phyloP scores from a whole-genome alignment of 2,113 vertebrate species.

The Rutilus rutilus region DNA sequence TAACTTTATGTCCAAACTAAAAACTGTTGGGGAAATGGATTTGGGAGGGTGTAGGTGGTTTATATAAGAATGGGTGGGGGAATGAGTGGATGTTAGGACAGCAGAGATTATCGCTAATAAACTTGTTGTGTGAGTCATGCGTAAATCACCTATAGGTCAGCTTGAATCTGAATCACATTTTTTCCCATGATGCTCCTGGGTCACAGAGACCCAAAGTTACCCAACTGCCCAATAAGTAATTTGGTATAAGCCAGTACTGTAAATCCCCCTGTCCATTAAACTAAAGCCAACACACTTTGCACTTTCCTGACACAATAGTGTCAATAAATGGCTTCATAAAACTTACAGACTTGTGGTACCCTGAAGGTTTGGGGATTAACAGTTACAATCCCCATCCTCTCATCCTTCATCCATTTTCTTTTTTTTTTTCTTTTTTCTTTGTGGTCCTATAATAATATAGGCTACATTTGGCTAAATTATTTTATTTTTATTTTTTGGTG shows the following conservation, averaged over 20 bases:
- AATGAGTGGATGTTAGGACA: conserved; percentile 8
- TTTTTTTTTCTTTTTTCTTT: neutral
- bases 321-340: neutral
- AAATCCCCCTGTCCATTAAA: conserved; percentile 37
- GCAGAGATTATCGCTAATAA: neutral
- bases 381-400: neutral
- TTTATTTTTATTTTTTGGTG: neutral
- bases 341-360: neutral
- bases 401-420: neutral
- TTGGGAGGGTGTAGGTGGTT: neutral
- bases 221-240: neutral
- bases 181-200: conserved; percentile 36
- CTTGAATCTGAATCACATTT: conserved; percentile 48
- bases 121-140: conserved; percentile 36
- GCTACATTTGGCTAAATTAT: neutral
- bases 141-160: conserved; percentile 34
- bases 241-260: neutral
- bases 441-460: neutral
- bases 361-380: neutral
- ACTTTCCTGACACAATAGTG: conserved; percentile 11
- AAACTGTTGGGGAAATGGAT: neutral
- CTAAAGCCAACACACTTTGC: neutral
- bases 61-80: neutral
- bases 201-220: conserved; percentile 36
- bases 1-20: conserved; percentile 5